Conservation (phyloP, 2,888 invertebrate species). For the Flexamia atlantica region DNA sequence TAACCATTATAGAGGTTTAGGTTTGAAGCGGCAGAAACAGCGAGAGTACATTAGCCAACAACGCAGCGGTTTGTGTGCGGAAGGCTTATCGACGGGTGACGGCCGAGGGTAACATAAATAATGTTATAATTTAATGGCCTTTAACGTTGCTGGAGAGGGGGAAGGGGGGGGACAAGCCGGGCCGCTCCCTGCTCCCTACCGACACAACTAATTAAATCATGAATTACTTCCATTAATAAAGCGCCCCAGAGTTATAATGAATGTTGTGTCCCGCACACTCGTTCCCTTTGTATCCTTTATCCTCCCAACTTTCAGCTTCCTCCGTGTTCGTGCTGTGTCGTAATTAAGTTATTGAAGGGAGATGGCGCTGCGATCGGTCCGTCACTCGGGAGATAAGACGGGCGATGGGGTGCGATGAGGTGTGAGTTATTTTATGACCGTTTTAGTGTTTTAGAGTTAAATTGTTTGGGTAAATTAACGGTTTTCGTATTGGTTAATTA, state of each 20-base stretch:
- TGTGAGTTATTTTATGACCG: neutral
- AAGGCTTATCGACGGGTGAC: slow-evolving; percentile 25
- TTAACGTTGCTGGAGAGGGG: neutral
- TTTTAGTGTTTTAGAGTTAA: neutral
- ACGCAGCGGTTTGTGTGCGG: slow-evolving; percentile 20
- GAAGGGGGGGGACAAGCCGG: neutral
- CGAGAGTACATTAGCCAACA: slow-evolving; percentile 32
- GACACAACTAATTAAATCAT: slow-evolving; percentile 60
- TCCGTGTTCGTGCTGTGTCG: neutral
- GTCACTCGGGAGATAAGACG: neutral
- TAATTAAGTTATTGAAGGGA: slow-evolving; percentile 10
- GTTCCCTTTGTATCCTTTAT: slow-evolving; percentile 9
- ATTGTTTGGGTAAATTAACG: neutral
- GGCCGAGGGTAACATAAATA: slow-evolving; percentile 44
- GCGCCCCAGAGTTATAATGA: slow-evolving; percentile 47
- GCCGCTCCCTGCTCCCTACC: slow-evolving; percentile 12
- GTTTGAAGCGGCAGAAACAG: neutral
- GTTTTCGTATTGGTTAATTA: neutral
- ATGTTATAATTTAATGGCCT: slow-evolving; percentile 50
- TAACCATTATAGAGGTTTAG: too few species aligned
- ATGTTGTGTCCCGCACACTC: slow-evolving; percentile 38
- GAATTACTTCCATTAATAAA: slow-evolving; percentile 62
- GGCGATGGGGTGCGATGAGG: slow-evolving; percentile 3
- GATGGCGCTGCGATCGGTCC: neutral
- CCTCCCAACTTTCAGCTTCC: neutral